Conservation (phyloP, 2,888 invertebrate genomes). For the Galerucella calmariensis region DNA sequence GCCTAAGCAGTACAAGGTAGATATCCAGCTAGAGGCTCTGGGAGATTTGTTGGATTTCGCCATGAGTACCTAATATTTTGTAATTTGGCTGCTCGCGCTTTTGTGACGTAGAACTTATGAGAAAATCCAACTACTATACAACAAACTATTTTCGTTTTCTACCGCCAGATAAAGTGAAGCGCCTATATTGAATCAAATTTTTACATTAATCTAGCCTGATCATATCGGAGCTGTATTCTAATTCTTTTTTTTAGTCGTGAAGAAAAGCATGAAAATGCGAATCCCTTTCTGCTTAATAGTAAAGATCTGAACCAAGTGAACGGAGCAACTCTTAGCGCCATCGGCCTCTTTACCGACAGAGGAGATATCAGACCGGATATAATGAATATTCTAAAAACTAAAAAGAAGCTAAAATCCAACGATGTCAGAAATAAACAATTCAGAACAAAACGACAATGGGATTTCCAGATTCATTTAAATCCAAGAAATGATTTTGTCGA, state of each 20-base stretch:
- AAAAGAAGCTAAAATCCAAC: slow-evolving; percentile 38
- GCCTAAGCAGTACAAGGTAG: no score
- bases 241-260: background rate
- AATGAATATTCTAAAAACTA: slow-evolving; percentile 46
- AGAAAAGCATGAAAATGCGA: slow-evolving; percentile 29
- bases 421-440: slow-evolving; percentile 47
- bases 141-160: no score
- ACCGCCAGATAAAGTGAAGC: no score
- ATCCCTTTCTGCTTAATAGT: slow-evolving; percentile 46
- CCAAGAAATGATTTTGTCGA: slow-evolving; percentile 31
- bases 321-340: slow-evolving; percentile 43
- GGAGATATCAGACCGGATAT: slow-evolving; percentile 48
- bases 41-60: no score
- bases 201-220: no score
- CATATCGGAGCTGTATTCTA: background rate
- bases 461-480: slow-evolving; percentile 44
- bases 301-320: slow-evolving; percentile 44
- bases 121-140: no score
- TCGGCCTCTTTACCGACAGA: slow-evolving; percentile 48
- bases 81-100: no score
- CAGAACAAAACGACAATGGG: slow-evolving; percentile 44
- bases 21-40: no score
- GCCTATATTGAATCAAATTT: no score
- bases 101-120: no score
- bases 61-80: no score